These are phyloP conservation scores for Meteorus colon DNA, from an alignment of 2,888 invertebrate genomes.

Conservation along the genomic window DNA sequence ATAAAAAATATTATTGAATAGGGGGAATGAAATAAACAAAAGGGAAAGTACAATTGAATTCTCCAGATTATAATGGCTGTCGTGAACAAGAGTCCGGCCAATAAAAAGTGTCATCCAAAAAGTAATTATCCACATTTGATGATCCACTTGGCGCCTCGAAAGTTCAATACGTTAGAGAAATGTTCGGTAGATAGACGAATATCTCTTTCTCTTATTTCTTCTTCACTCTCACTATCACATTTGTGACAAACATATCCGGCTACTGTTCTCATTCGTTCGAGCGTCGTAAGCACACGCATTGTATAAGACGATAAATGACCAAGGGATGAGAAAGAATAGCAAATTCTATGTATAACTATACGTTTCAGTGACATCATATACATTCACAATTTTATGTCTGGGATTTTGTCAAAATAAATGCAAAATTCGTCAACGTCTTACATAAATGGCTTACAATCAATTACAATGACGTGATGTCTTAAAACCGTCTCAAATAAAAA, in stretches of 20 bases:
- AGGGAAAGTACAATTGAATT: not conserved
- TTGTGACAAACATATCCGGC: constrained; percentile 30
- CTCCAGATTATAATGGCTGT: not conserved
- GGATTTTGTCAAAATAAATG: constrained; percentile 22
- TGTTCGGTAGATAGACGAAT: constrained; percentile 44
- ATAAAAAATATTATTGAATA: not conserved
- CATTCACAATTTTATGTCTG: not conserved
- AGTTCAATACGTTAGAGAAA: constrained; percentile 40
- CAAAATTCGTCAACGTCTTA: constrained; percentile 36
- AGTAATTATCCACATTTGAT: constrained; percentile 60
- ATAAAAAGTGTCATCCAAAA: constrained; percentile 53
- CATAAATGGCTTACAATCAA: constrained; percentile 13
- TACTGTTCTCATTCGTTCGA: constrained; percentile 26
- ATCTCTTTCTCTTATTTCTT: constrained; percentile 4
- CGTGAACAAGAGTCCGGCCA: not conserved
- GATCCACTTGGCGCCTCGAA: constrained; percentile 60
- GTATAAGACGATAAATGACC: constrained; percentile 39
- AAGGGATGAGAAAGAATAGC: not conserved
- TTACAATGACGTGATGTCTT: not conserved
- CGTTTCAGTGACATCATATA: not conserved
- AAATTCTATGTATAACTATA: not conserved
- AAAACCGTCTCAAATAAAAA: not conserved
- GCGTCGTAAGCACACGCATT: constrained; percentile 32
- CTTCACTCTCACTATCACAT: not conserved
- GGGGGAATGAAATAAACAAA: not conserved